phyloP scores from a whole-genome alignment of 2,888 invertebrate species.

The Melanophora roralis region DNA sequence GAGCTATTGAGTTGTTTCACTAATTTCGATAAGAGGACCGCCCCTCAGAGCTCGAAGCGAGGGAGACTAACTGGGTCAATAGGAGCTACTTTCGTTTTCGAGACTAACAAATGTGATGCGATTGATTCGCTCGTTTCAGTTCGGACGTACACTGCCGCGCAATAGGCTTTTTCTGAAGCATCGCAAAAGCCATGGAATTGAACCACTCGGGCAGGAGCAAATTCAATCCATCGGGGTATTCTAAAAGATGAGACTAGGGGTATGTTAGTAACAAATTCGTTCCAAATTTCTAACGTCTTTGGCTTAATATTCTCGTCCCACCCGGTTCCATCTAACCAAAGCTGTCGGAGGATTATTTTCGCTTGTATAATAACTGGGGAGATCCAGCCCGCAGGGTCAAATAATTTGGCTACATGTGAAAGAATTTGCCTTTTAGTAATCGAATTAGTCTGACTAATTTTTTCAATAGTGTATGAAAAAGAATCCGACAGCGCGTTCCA shows the following conservation, averaged over 20 bases:
- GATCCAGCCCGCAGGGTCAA: conserved; percentile 35
- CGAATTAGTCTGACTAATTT: no score
- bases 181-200: conserved; percentile 56
- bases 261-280: neutral
- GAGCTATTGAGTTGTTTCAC: neutral
- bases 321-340: conserved; percentile 14
- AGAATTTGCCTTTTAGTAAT: conserved; percentile 9
- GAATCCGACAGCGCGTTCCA: conserved; percentile 23
- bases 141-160: conserved; percentile 38
- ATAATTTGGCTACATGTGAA: neutral
- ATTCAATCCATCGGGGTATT: conserved; percentile 46
- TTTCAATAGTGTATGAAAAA: conserved; percentile 13
- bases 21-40: conserved; percentile 50
- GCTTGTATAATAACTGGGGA: conserved; percentile 18
- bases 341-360: conserved; percentile 29
- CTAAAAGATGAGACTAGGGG: neutral
- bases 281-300: neutral
- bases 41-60: conserved; percentile 52
- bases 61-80: conserved; percentile 47
- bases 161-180: conserved; percentile 31
- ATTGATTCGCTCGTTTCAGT: neutral
- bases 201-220: neutral
- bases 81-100: conserved; percentile 59
- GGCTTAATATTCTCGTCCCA: conserved; percentile 36
- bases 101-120: conserved; percentile 7